Base-by-base conservation (phyloP, 2,113 vertebrate genomes). In the Jaculus jaculus region DNA sequence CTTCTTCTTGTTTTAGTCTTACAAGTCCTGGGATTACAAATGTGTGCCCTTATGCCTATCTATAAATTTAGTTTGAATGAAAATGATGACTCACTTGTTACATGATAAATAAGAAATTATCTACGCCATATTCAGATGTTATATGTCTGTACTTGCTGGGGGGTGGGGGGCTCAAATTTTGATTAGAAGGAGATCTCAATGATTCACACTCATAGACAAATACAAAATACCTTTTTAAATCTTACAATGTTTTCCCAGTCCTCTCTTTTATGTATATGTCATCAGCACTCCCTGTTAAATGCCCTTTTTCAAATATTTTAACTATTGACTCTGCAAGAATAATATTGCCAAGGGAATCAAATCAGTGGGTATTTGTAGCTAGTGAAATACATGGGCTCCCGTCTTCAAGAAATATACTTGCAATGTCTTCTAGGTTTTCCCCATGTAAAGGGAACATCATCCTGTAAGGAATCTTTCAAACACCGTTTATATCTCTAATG, bases 281-380 rank as follows among this genome's bases (percentile, higher is more conserved):
- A 90, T 80, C 73, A 94, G 7, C 11, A 79, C 12, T 58, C 34
- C 24, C 13, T 84, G 83, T 84, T 39, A 90, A 90, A 74, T 80
- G n/a, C 1, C 0, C 37, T 83, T 80, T 84, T 93, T 63, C 28
- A 84, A 79, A 37, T 90, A 79, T 79, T 3, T 21, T 92, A 39
- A 78, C 23, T 72, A 83, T 68, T 73, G 32, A 68, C 13, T 69
- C 26, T 54, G 54, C 7, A 77, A 39, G 54, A 75, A 84, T 51
- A 93, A 81, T 37, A 61, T 13, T 72, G 73, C 23, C n/a, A 88
- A 88, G 23, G 15, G 87, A 69, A 83, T 54, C 9, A 68, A 88
- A 24, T 23, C 79, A 83, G 63, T n/a, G n/a, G 3, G 17, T 83
- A n/a, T 86, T 90, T 87, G 47, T 61, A 20, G 78, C 3, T 26